Base-by-base conservation (phyloP, 2,888 invertebrate species). In the Habrosyne pyritoides region DNA sequence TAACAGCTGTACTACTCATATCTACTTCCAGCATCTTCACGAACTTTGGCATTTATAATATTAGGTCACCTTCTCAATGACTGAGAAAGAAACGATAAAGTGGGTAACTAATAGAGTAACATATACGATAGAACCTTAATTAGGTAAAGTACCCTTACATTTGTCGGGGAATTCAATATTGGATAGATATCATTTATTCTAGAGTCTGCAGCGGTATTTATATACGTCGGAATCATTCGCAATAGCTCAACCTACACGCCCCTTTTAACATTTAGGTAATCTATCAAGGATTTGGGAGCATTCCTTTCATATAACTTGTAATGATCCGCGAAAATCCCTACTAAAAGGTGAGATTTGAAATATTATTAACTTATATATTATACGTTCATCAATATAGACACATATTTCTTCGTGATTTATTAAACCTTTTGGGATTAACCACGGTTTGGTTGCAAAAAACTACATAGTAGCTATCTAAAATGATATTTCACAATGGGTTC, bases 151-250 rank as follows among this genome's bases (percentile, higher is more conserved):
- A 49, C 50, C 50, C 28, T 21, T n/a, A 50, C 42, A 42, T 42
- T 42, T 42, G 42, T 42, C 42, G 18, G 18, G 18, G 28, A 30
- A 50, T 50, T 50, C 50, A 50, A 50, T 50, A 21, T 50, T 10
- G 14, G 28, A 10, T 21, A 28, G 28, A n/a, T 18, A 18, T 18
- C 28, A 18, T 50, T 30, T 28, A 50, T 50, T 21, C 28, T 21
- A 49, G 18, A 50, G 18, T 18, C 42, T 6, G n/a, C 7, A 36
- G 1, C 36, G 36, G n/a, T 14, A 18, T 18, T 18, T 42, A 18
- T 42, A n/a, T 18, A 42, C n/a, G 36, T 14, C 2, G n/a, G 42
- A 42, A 42, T 42, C 14, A 18, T 18, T 42, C 18, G 14, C 4
- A n/a, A n/a, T 0, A 36, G 14, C n/a, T 42, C 42, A 6, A 2